phyloP scores from a whole-genome alignment of 2,113 vertebrate species.

The Gallinago paraguaiae region DNA sequence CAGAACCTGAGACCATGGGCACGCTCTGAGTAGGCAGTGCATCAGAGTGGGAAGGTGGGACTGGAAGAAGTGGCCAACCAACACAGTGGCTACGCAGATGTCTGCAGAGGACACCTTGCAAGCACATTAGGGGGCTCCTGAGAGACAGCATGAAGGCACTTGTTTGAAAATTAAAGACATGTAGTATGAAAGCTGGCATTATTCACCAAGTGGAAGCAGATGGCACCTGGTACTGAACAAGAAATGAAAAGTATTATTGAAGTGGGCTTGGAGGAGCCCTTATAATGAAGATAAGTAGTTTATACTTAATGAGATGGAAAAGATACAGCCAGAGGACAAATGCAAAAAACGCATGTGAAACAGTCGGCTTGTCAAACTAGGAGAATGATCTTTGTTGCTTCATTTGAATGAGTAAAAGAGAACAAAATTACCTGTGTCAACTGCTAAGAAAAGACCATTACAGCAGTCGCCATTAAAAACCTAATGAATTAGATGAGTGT shows the following conservation, averaged over 20 bases:
- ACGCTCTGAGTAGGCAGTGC: background rate
- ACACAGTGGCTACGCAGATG: background rate
- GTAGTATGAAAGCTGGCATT: constrained; percentile 6
- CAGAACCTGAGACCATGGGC: background rate
- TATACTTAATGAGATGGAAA: constrained; percentile 25
- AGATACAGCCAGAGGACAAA: constrained; percentile 35
- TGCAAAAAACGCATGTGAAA: background rate
- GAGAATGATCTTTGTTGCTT: constrained; percentile 19
- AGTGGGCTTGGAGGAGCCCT: constrained; percentile 25
- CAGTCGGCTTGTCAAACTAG: background rate
- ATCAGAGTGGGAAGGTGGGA: background rate
- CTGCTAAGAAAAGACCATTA: background rate
- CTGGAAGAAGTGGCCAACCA: background rate
- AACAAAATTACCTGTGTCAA: background rate
- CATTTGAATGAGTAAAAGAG: background rate
- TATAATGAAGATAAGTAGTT: constrained; percentile 43
- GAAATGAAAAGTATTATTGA: constrained; percentile 23
- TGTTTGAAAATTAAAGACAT: background rate
- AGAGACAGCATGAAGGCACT: background rate
- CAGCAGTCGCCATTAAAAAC: background rate
- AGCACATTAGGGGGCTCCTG: background rate
- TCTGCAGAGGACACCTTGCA: background rate
- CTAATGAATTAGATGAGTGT: background rate
- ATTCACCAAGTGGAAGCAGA: constrained; percentile 42
- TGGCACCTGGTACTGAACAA: constrained; percentile 35